Evolutionary conservation across 2,113 vertebrate genomes (phyloP).

Genomic region (Ramphastos sulfuratus): DNA sequence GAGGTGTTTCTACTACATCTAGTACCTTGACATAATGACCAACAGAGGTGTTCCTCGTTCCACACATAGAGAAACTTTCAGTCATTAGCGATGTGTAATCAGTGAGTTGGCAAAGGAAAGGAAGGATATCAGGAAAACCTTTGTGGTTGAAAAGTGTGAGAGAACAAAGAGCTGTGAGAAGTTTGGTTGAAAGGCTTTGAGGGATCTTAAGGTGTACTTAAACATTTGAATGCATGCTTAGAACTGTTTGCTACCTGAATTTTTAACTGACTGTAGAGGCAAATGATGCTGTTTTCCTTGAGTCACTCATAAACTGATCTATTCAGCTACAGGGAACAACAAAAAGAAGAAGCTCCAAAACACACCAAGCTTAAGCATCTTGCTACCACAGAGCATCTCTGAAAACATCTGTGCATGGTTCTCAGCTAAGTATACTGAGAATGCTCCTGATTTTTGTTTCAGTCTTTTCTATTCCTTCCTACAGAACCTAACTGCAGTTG

Average conservation of each 20-base stretch:
- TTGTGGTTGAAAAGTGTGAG: neutral
- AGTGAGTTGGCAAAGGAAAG: conserved; percentile 24
- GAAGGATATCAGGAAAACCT: neutral
- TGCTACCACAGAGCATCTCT: neutral
- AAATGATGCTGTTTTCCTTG: neutral
- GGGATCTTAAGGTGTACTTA: neutral
- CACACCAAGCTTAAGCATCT: neutral
- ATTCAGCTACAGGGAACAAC: neutral
- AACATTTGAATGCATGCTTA: neutral
- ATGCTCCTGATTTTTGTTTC: neutral
- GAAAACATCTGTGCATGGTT: neutral
- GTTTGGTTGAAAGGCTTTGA: neutral
- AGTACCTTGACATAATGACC: neutral
- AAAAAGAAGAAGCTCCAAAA: neutral
- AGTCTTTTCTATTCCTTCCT: neutral
- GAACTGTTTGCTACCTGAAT: neutral
- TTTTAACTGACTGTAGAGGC: neutral
- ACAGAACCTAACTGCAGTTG: neutral
- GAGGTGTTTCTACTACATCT: conserved; percentile 14
- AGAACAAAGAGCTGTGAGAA: conserved; percentile 13
- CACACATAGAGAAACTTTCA: neutral
- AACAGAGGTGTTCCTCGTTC: conserved; percentile 2
- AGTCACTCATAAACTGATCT: neutral
- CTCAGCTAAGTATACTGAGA: neutral
- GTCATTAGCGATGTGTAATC: conserved; percentile 27